Evolutionary conservation across 2,888 invertebrate species (phyloP).

Genomic region (Cantharis rustica): DNA sequence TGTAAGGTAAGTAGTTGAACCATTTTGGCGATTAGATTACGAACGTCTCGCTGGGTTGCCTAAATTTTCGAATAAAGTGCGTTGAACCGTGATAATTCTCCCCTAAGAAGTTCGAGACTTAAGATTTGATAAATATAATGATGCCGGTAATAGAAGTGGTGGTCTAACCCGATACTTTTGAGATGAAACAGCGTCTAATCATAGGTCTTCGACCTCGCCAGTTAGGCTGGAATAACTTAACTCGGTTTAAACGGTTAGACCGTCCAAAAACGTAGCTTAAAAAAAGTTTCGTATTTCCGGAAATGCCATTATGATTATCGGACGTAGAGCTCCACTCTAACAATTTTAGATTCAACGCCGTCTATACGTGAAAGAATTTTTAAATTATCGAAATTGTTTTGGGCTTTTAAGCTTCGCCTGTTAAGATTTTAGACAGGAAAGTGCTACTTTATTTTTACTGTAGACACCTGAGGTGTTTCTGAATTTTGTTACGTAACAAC

Average conservation of each 20-base stretch:
- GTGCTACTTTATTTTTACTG: background rate
- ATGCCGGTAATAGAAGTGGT: slow-evolving; percentile 3
- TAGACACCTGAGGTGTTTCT: background rate
- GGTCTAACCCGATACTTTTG: slow-evolving; percentile 6
- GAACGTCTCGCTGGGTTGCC: background rate
- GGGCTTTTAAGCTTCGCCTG: background rate
- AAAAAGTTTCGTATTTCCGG: slow-evolving; percentile 17
- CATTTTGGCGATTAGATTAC: background rate
- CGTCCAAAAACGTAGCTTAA: slow-evolving; percentile 2
- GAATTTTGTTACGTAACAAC: background rate
- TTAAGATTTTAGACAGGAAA: background rate
- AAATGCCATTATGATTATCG: slow-evolving; percentile 18
- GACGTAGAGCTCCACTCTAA: background rate
- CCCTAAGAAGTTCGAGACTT: background rate
- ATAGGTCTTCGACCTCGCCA: slow-evolving; percentile 20
- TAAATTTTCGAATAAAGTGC: background rate
- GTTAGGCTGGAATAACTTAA: slow-evolving; percentile 18
- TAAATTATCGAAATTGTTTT: slow-evolving; percentile 1
- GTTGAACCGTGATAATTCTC: background rate
- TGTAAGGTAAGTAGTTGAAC: background rate
- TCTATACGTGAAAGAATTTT: slow-evolving; percentile 4
- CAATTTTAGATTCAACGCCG: background rate
- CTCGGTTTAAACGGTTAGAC: slow-evolving; percentile 5
- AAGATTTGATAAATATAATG: slow-evolving; percentile 3
- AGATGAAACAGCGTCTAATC: slow-evolving; percentile 19